Percentiles rank a stretch among this genome's conserved stretches.
phyloP scores from a whole-genome alignment of 2,113 vertebrate genomes.

The Eretmochelys imbricata region DNA sequence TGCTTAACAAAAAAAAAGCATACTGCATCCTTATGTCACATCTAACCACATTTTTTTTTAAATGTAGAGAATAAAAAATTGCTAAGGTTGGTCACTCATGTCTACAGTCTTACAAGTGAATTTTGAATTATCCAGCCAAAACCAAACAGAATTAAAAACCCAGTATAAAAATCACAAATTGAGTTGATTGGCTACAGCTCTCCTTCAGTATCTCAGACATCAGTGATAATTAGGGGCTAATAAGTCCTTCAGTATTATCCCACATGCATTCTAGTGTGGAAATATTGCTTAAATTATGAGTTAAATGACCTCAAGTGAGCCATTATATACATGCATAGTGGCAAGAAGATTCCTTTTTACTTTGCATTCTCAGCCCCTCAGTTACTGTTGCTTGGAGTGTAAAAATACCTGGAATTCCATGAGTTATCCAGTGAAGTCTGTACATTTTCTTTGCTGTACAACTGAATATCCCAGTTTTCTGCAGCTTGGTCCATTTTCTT shows the following conservation, averaged over 20 bases:
- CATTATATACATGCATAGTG: not conserved
- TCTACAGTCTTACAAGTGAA: conserved; percentile 8
- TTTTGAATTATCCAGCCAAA: not conserved
- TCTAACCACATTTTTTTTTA: not conserved
- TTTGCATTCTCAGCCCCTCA: not conserved
- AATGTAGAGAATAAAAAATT: not conserved
- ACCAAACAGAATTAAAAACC: conserved; percentile 25
- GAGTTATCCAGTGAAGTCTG: not conserved
- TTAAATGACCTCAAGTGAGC: not conserved
- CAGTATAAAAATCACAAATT: conserved; percentile 32
- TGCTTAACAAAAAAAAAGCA: not conserved
- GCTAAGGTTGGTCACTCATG: not conserved
- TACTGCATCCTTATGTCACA: not conserved
- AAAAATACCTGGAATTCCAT: not conserved
- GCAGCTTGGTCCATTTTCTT: too few species aligned
- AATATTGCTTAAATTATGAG: not conserved
- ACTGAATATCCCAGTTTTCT: not conserved
- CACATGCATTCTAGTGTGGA: not conserved
- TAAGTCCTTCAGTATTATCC: conserved; percentile 11
- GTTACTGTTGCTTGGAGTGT: too few species aligned
- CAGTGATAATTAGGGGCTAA: not conserved
- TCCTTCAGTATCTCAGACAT: not conserved
- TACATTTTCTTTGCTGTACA: not conserved
- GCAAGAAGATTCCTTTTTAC: not conserved
- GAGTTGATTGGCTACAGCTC: not conserved